Conservation (phyloP, 2,888 invertebrate genomes). For the Meiosimyza decipiens region DNA sequence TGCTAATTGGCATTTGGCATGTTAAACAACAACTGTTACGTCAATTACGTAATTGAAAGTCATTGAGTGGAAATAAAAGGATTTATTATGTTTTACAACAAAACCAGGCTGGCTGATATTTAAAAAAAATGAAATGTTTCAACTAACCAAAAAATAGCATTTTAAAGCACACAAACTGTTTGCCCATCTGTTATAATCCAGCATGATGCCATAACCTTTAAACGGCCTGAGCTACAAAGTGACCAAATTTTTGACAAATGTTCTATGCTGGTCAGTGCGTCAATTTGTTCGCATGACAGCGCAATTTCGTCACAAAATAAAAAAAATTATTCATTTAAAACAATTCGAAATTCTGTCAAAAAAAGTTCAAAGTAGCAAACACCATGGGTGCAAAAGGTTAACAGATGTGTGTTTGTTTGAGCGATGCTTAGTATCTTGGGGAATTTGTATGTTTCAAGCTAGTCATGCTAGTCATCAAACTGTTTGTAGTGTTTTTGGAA, state of each 20-base stretch:
- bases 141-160: slow-evolving; percentile 9
- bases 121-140: slow-evolving; percentile 17
- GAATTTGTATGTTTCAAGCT: no score
- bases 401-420: slow-evolving; percentile 20
- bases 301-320: slow-evolving; percentile 10
- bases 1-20: slow-evolving; percentile 4
- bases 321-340: slow-evolving; percentile 7
- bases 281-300: slow-evolving; percentile 41
- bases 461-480: no score
- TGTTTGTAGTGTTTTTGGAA: no score
- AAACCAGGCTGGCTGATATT: slow-evolving; percentile 2
- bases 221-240: not conserved
- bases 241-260: not conserved
- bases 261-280: slow-evolving; percentile 36
- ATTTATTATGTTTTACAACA: slow-evolving; percentile 16
- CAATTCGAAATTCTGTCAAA: not conserved
- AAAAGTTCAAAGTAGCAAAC: not conserved
- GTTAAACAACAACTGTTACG: slow-evolving; percentile 5
- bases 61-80: slow-evolving; percentile 39
- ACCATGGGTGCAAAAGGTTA: slow-evolving; percentile 24
- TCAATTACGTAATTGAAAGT: slow-evolving; percentile 37
- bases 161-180: slow-evolving; percentile 8
- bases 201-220: no score
- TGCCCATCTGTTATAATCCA: slow-evolving; percentile 12
- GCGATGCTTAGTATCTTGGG: not conserved